Base-by-base conservation (phyloP, 2,888 invertebrate genomes). In the Trichopoda pennipes region DNA sequence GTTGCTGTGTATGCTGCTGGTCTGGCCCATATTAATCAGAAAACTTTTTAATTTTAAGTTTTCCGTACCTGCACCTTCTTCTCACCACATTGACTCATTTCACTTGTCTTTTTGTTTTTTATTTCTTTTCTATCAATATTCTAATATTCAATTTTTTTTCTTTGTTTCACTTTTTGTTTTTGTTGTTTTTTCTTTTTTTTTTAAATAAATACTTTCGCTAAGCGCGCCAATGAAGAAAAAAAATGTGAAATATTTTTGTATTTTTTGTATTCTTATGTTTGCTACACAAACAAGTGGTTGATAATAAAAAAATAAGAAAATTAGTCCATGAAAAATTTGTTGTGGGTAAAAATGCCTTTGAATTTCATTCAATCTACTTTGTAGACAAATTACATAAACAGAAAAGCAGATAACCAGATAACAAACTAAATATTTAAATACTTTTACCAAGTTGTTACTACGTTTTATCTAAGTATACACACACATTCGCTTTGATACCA, bases 21-120 rank as follows among this genome's bases (percentile, higher is more conserved):
- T 76, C 63, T 82, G 82, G 51, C 82, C 82, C 82, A 82, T 82
- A 79, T 82, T 82, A 79, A 38, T 61, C 23, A 61, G 53, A 69
- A 75, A 82, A 79, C 79, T 47, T 47, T 6, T 70, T 56, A n/a
- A n/a, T n/a, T n/a, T 14, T 70, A 79, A 68, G 60, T 75, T 72
- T 61, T 79, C 55, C 56, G 42, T 76, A 70, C 19, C 17, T 12
- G 16, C 23, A 16, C 75, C 44, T 55, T 70, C 44, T 55, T n/a
- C n/a, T n/a, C n/a, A n/a, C n/a, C 64, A 79, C 72, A 61, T 72
- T 64, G 68, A 42, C 63, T 53, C 79, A 82, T 79, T 23, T 47
- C 21, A 74, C 47, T 64, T 38, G n/a, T n/a, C n/a, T n/a, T n/a
- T n/a, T n/a, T n/a, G n/a, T n/a, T n/a, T n/a, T n/a, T n/a, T n/a